Evolutionary conservation across 64 coral and sea anemone species (phyloP).

Genomic region (Actinia equina): DNA sequence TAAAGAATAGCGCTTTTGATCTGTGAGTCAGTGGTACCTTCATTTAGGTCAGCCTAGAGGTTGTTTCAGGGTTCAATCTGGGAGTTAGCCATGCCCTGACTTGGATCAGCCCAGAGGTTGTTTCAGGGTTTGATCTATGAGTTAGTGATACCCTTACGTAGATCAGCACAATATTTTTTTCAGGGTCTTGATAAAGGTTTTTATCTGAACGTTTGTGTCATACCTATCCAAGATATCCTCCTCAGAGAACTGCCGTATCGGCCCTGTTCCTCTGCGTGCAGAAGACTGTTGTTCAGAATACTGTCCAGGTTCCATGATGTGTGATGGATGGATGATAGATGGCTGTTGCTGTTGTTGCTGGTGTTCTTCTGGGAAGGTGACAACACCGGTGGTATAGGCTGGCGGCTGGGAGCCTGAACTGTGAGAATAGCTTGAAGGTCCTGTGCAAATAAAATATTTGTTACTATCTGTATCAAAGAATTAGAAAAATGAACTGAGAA

Average conservation of each 20-base stretch:
- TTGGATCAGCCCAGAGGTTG: no score
- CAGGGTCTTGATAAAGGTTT: no score
- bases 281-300: constrained; percentile 53
- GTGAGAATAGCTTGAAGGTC: constrained; percentile 54
- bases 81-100: no score
- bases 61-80: no score
- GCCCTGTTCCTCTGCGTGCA: constrained; percentile 24
- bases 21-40: no score
- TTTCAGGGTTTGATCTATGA: no score
- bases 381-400: constrained; percentile 67
- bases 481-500: no score
- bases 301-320: constrained; percentile 70
- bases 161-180: no score
- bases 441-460: background rate
- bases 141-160: no score
- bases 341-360: constrained; percentile 48
- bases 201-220: background rate
- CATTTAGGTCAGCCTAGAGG: no score
- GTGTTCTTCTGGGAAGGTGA: constrained; percentile 90
- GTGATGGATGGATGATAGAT: constrained; percentile 63
- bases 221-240: constrained; percentile 30
- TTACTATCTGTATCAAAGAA: background rate
- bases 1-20: no score
- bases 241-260: constrained; percentile 50
- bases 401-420: constrained; percentile 69